These are phyloP conservation scores for Gallinago solitaria DNA, from an alignment of 2,797 vertebrate genomes.

Conservation along the genomic window DNA sequence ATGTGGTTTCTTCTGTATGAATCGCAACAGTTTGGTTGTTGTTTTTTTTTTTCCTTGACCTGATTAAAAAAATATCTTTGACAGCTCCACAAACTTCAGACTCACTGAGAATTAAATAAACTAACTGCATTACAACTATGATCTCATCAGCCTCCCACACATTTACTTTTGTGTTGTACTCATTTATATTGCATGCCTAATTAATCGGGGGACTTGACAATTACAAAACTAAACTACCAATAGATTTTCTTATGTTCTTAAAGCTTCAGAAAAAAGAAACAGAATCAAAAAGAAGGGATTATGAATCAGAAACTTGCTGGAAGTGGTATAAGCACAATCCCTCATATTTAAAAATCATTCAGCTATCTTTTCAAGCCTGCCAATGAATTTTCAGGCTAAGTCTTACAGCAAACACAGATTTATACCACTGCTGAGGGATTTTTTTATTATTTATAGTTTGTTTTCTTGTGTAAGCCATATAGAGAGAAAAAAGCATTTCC, in stretches of 20 bases:
- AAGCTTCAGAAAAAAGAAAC: not conserved
- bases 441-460: constrained; percentile 47
- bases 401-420: constrained; percentile 7
- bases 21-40: not conserved
- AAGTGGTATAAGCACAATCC: not conserved
- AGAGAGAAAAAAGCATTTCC: not conserved
- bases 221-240: constrained; percentile 49
- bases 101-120: constrained; percentile 26
- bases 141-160: constrained; percentile 57
- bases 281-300: constrained; percentile 8
- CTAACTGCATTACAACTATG: not conserved
- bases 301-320: constrained; percentile 25
- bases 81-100: constrained; percentile 33
- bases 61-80: not conserved
- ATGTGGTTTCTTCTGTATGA: not conserved
- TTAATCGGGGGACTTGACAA: constrained; percentile 48
- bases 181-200: constrained; percentile 58
- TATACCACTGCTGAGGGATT: not conserved
- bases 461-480: not conserved
- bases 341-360: constrained; percentile 20
- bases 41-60: constrained; percentile 14
- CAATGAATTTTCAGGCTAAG: not conserved
- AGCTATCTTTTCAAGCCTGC: not conserved
- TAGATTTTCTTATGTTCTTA: constrained; percentile 22
- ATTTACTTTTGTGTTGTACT: constrained; percentile 56